Evolutionary conservation across 2,113 vertebrate species (phyloP), one percentile per base, ranked within the genome.

Genomic region (Spea bombifrons): DNA sequence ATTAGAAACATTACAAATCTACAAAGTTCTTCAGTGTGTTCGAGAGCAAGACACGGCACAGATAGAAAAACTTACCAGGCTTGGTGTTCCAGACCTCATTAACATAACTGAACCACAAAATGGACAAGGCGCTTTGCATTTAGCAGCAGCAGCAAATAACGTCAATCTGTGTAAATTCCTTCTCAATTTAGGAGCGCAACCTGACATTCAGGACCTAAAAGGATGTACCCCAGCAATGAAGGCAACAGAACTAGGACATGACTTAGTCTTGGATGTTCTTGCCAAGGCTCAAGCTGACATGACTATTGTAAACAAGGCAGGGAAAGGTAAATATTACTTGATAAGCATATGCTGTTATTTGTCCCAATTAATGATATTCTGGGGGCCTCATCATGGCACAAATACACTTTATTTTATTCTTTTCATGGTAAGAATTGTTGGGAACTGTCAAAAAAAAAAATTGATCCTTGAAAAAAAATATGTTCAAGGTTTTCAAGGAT

Each of bases 1-100:
- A 50, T 91, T 97, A 80, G 83, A 92, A 84, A 86, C 90, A 61
- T 87, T 95, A 52, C 96, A 99, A 86, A 92, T 95, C 81, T 98
- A 95, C 87, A 94, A 93, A 82, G 87, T 98, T 77, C 91, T 98
- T 77, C 95, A 99, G 81, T 92, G 82, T 2, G 86, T 97, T 81
- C 91, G 89, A 0, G 45, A 91, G 73, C 91, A 84, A 78, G 89
- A 98, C 72, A 92, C 80, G 76, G 85, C 77, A 3, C 90, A 95
- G 83, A 94, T 98, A 50, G 86, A 94, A 85, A 96, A 94, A 80
- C 83, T 99, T 83, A 78, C 89, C 68, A 84, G 66, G 9, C 84
- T 92, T 6, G 95, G 96, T 1, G 90, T 94, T 16, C 85, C 91
- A 8, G 82, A 92, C 75, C 93, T 99, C 70, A 92, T 99, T 76